Evolutionary conservation across 2,888 invertebrate genomes (phyloP).

Genomic region (Lysandra coridon): DNA sequence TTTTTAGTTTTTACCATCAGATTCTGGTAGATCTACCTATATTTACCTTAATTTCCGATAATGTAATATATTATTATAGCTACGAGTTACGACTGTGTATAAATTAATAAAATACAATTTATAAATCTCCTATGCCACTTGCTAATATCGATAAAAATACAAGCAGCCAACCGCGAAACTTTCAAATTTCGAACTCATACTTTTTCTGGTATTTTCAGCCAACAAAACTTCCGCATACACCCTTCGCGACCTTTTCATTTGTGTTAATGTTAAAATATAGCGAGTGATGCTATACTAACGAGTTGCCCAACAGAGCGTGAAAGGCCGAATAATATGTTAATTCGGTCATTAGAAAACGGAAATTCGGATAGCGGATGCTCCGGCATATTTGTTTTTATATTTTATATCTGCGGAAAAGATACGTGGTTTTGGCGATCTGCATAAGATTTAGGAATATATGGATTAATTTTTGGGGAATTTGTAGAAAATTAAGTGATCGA

Average conservation of each 20-base stretch:
- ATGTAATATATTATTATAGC: too few species aligned
- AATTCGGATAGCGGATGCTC: constrained; percentile 36
- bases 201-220: not conserved
- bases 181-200: not conserved
- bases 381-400: not conserved
- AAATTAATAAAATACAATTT: too few species aligned
- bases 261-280: constrained; percentile 8
- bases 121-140: too few species aligned
- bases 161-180: not conserved
- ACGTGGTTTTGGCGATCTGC: not conserved
- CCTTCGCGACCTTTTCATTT: not conserved
- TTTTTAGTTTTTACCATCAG: too few species aligned
- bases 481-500: too few species aligned
- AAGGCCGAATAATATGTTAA: constrained; percentile 72
- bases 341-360: constrained; percentile 70
- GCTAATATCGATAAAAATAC: too few species aligned
- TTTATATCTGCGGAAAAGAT: not conserved
- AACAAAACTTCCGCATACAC: not conserved
- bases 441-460: not conserved
- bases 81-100: too few species aligned
- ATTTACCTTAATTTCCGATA: too few species aligned
- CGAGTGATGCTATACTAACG: constrained; percentile 38
- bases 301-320: constrained; percentile 67
- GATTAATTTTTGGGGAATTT: not conserved
- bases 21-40: too few species aligned